These are phyloP conservation scores for Agonopterix subpropinquella DNA, from an alignment of 2,888 invertebrate species.

Conservation along the genomic window DNA sequence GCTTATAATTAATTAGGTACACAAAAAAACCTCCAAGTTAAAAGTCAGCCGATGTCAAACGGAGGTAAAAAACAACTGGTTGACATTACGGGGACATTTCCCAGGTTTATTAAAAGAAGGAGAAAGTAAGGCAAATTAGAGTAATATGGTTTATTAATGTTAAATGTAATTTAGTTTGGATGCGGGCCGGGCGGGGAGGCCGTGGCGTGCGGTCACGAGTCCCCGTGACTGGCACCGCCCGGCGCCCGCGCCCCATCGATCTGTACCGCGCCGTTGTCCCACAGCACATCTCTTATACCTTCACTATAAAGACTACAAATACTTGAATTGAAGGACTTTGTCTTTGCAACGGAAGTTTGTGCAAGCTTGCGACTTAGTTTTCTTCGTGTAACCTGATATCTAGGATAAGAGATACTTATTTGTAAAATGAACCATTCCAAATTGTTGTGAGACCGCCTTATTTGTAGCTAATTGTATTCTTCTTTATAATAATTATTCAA, in stretches of 20 bases:
- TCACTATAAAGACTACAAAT: too few species aligned
- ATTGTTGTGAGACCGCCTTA: too few species aligned
- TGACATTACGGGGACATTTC: slow-evolving; percentile 59
- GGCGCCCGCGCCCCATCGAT: not conserved
- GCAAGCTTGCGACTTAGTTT: too few species aligned
- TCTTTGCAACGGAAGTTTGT: too few species aligned
- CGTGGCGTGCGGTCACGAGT: slow-evolving; percentile 55
- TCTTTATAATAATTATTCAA: too few species aligned
- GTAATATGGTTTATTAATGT: slow-evolving; percentile 72
- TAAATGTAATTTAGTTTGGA: slow-evolving; percentile 65
- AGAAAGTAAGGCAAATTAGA: slow-evolving; percentile 70
- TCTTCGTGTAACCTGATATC: too few species aligned
- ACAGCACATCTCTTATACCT: too few species aligned
- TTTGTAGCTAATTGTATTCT: too few species aligned
- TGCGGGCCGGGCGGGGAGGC: slow-evolving; percentile 31
- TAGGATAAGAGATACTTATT: too few species aligned
- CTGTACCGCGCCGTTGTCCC: not conserved
- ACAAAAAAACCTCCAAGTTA: slow-evolving; percentile 26
- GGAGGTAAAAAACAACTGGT: slow-evolving; percentile 71
- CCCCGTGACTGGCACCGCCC: slow-evolving; percentile 12
- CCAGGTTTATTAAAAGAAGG: slow-evolving; percentile 69
- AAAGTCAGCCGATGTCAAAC: slow-evolving; percentile 58
- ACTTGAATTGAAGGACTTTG: too few species aligned
- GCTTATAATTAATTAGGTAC: slow-evolving; percentile 22
- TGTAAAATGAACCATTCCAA: too few species aligned